Evolutionary conservation across 2,113 vertebrate species (phyloP).

Genomic region (Lepisosteus osseus): DNA sequence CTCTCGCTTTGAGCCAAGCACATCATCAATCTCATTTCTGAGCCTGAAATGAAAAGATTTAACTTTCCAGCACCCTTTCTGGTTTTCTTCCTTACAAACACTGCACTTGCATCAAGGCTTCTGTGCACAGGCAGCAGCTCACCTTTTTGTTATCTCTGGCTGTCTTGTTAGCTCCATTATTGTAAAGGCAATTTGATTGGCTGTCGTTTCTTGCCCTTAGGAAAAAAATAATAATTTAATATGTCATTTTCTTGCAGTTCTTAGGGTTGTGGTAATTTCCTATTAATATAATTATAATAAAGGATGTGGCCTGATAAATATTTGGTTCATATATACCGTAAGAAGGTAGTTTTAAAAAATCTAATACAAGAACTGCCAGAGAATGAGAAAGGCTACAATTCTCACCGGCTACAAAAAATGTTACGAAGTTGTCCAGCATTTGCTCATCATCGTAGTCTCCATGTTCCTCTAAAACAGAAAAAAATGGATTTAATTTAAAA

Average conservation of each 20-base stretch:
- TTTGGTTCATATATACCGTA: too few relatives aligned
- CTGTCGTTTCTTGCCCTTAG: conserved; percentile 87
- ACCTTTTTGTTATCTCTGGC: conserved; percentile 82
- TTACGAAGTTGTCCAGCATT: conserved; percentile 88
- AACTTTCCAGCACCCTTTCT: neutral
- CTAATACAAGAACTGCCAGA: too few relatives aligned
- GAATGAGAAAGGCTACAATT: conserved; percentile 25
- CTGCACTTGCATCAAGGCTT: neutral
- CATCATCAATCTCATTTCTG: conserved; percentile 80
- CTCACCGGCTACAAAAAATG: conserved; percentile 88
- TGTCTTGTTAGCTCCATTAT: conserved; percentile 80
- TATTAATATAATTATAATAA: too few relatives aligned
- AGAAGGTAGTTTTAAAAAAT: too few relatives aligned
- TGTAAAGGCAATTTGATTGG: conserved; percentile 80
- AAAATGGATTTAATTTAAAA: neutral
- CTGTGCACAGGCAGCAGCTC: neutral
- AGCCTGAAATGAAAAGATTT: conserved; percentile 49
- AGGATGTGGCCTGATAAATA: too few relatives aligned
- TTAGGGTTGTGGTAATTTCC: too few relatives aligned
- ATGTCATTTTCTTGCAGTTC: too few relatives aligned
- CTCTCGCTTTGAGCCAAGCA: conserved; percentile 79
- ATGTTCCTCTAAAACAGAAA: conserved; percentile 62
- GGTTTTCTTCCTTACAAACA: too few relatives aligned
- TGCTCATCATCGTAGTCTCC: conserved; percentile 70
- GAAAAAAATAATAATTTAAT: neutral